Base-by-base conservation (phyloP, 2,888 invertebrate genomes). In the Chydorus sphaericus region DNA sequence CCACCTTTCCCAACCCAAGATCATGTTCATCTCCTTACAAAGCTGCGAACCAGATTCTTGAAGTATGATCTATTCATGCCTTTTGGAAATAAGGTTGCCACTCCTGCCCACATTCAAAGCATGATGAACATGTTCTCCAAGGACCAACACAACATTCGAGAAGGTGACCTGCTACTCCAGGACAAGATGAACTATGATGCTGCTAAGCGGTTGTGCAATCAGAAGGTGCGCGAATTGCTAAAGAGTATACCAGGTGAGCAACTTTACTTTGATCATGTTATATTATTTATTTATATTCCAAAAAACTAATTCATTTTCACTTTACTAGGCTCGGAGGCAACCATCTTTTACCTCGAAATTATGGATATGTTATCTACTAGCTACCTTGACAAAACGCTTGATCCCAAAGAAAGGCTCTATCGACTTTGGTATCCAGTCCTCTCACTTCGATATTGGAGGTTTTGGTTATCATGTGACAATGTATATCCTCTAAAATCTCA, bases 111-210 rank as follows among this genome's bases (percentile, higher is more conserved):
- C 29, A 11, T 49, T 7, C 16, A 23, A 18, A n/a, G 6, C 26
- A 28, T 49, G 30, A 10, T 6, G 49, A 6, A 8, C 18, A 10
- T 8, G 11, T 3, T 49, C 8, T 23, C 49, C 49, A 49, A 49
- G 20, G 52, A 52, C 26, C 4, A 36, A 33, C 52, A 52, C 11
- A 8, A 10, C 2, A 10, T 52, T 8, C 29, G 36, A 36, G 52
- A 52, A 33, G 20, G 52, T 5, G 52, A 52, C 16, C 2, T 52
- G 14, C 20, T n/a, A 8, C 23, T 18, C 5, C 20, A 23, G 8
- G 52, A 52, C 52, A 52, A 52, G 18, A 52, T 52, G 52, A 36
- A 52, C 36, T 37, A 52, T 36, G 30, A 36, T 37, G 52, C 36
- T 10, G 52, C 36, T 18, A 18, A 23, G 10, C 11, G 20, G 2